Conservation (phyloP, 2,797 vertebrate genomes). For the Coccyzus lansbergi region DNA sequence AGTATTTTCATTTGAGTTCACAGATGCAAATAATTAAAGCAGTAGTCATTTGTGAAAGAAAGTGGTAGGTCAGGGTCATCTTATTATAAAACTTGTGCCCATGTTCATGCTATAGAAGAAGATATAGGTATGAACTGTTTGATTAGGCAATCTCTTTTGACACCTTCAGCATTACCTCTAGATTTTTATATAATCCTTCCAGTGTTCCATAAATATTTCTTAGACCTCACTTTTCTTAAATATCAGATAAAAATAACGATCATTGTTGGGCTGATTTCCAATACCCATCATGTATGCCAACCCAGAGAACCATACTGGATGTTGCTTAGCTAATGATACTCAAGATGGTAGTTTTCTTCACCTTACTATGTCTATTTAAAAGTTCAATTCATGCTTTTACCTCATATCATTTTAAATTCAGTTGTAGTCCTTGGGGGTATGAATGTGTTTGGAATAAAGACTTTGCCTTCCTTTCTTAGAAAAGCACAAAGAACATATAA, state of each 20-base stretch:
- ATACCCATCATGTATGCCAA: not conserved
- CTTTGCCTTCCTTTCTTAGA: not conserved
- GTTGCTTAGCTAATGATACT: not conserved
- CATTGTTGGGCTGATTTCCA: not conserved
- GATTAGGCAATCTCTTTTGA: slow-evolving; percentile 33
- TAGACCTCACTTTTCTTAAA: not conserved
- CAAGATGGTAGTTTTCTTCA: not conserved
- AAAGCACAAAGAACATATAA: not conserved
- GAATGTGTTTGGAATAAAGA: not conserved
- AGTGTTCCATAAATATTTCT: not conserved
- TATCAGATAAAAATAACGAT: not conserved
- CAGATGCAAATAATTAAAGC: slow-evolving; percentile 94
- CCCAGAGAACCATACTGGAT: not conserved
- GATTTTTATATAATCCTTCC: not conserved
- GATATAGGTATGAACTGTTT: slow-evolving; percentile 30
- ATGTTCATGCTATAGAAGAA: slow-evolving; percentile 33
- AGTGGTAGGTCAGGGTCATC: slow-evolving; percentile 82
- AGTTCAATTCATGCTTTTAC: not conserved
- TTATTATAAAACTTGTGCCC: slow-evolving; percentile 75
- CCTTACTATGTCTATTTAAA: not conserved
- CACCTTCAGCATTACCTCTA: not conserved
- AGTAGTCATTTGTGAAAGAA: slow-evolving; percentile 84
- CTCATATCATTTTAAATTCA: not conserved
- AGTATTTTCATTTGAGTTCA: slow-evolving; percentile 91
- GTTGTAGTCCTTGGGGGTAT: not conserved